Percentiles rank a stretch among this genome's conserved stretches.
These are phyloP conservation scores for Sebastes oblongus DNA, from an alignment of 2,797 vertebrate genomes.

Conservation along the genomic window DNA sequence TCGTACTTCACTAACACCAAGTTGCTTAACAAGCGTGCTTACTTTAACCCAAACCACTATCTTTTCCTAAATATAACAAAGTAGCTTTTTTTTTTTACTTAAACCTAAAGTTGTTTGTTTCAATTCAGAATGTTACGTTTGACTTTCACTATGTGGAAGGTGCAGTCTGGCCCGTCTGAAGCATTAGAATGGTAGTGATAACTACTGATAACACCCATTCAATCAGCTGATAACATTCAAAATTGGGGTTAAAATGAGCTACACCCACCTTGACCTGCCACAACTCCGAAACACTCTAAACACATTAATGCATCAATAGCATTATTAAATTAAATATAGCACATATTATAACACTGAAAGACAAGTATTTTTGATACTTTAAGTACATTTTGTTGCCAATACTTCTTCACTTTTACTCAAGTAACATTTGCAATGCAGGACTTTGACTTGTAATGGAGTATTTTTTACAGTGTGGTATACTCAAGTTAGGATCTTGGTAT, in stretches of 20 bases:
- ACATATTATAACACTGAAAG: too few species aligned
- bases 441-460: not conserved
- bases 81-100: not conserved
- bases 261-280: not conserved
- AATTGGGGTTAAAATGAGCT: not conserved
- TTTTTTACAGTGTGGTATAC: not conserved
- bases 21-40: too few species aligned
- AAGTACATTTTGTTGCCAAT: not conserved
- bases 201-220: too few species aligned
- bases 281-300: not conserved
- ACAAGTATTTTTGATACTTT: too few species aligned
- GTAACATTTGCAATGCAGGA: not conserved
- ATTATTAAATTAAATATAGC: too few species aligned
- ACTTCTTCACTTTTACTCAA: not conserved
- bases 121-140: not conserved
- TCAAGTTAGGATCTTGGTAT: not conserved
- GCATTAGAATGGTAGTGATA: too few species aligned
- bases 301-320: too few species aligned
- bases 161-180: not conserved
- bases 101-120: not conserved
- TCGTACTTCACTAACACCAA: too few species aligned
- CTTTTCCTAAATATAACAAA: not conserved
- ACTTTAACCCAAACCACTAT: not conserved
- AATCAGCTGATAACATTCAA: not conserved
- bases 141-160: not conserved